Percentiles rank a stretch among this genome's conserved stretches.
Evolutionary conservation across 2,797 vertebrate genomes (phyloP).

Genomic region (Salmo trutta): DNA sequence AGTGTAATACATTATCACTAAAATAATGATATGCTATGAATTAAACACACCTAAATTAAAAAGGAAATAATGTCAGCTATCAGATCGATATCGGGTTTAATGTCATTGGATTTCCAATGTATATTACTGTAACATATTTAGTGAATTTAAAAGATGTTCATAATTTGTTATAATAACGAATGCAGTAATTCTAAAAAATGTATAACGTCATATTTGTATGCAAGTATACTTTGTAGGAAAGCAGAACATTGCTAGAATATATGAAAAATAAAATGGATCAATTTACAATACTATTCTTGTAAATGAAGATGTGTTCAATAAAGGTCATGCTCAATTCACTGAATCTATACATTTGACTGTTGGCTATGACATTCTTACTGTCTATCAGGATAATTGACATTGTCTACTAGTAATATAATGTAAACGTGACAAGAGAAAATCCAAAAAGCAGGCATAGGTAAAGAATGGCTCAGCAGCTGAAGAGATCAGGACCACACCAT

Average conservation of each 20-base stretch:
- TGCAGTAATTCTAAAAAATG: too few species aligned
- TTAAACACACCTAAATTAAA: background rate
- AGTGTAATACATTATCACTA: background rate
- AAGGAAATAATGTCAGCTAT: constrained; percentile 32
- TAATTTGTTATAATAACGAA: background rate
- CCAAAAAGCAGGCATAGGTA: background rate
- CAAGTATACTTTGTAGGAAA: background rate
- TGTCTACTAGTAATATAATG: background rate
- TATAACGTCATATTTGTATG: constrained; percentile 4
- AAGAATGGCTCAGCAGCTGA: background rate
- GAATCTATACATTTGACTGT: constrained; percentile 12
- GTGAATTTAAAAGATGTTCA: background rate
- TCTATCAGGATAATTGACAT: background rate
- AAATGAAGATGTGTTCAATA: constrained; percentile 3
- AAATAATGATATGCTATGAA: background rate
- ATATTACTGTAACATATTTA: background rate
- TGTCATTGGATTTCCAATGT: background rate
- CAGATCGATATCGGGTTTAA: background rate
- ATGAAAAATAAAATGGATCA: background rate
- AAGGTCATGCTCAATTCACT: background rate
- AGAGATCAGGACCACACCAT: background rate
- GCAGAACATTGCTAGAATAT: background rate
- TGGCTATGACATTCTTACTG: background rate
- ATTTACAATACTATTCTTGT: background rate
- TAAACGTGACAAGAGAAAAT: background rate